Conservation (phyloP, 2,113 vertebrate species). For the Oncorhynchus mykiss region DNA sequence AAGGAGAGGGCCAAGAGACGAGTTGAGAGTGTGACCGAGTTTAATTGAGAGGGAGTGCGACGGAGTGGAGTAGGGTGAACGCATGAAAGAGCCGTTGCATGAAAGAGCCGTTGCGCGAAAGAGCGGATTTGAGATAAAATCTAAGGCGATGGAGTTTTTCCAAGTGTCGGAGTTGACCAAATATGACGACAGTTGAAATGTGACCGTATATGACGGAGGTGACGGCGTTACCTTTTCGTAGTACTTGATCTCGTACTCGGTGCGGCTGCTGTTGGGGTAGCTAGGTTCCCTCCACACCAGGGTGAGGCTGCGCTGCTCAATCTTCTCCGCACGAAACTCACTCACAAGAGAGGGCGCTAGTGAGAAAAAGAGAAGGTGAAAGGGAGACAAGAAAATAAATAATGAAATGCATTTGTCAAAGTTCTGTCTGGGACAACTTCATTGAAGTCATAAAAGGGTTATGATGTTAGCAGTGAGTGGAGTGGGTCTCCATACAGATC, state of each 20-base stretch:
- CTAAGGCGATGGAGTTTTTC: too few species aligned
- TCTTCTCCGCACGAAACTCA: constrained; percentile 81
- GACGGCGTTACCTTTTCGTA: constrained; percentile 85
- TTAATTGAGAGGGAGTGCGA: too few species aligned
- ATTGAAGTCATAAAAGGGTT: background rate
- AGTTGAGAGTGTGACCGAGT: too few species aligned
- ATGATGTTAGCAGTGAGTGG: background rate
- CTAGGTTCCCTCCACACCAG: constrained; percentile 85
- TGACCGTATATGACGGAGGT: too few species aligned
- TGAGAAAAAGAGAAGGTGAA: background rate
- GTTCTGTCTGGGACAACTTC: background rate
- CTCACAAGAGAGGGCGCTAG: constrained; percentile 79
- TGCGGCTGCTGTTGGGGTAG: constrained; percentile 76
- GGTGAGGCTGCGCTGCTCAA: constrained; percentile 88
- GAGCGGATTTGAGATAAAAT: too few species aligned
- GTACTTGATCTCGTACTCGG: constrained; percentile 92
- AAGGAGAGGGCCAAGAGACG: background rate
- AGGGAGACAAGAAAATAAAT: background rate
- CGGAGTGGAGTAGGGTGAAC: too few species aligned
- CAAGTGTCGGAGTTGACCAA: too few species aligned
- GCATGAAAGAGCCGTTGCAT: too few species aligned
- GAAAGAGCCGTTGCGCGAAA: too few species aligned
- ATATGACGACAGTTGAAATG: too few species aligned
- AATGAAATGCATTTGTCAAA: background rate
- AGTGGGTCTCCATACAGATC: background rate